Evolutionary conservation across 2,797 vertebrate species (phyloP), one percentile per base, ranked within the genome.

Genomic region (Holocentrus rufus): DNA sequence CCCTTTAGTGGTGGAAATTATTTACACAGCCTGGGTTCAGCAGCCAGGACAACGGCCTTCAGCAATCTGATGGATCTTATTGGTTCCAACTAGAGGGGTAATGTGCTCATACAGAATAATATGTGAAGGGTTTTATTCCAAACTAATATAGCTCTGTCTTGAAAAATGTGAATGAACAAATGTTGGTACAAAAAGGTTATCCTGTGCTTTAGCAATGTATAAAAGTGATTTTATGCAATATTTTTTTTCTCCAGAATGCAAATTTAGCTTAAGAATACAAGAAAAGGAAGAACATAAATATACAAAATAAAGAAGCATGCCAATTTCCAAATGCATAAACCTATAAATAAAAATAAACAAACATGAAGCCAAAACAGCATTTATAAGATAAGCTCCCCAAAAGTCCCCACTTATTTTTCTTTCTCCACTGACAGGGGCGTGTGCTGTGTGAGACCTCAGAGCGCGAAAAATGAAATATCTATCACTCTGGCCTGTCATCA

Each of bases 401-500:
- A 66, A 62, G 56, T 23, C 50, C 44, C 68, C 59, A 61, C 62
- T 82, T 74, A 44, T 50, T 39, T 70, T 54, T 65, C 58, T 62
- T 9, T 58, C 70, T 55, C 17, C 57, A 65, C 31, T 71, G 81
- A 77, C 80, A 63, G 30, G 62, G 59, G 47, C 36, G 65, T 71
- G 63, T 68, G 52, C 72, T 53, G 36, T 27, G 84, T 84, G 77
- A 78, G 69, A 83, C 50, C 79, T 80, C 56, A 66, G 72, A 52
- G 79, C 64, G 79, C 87, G 88, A 90, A 86, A 91, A 90, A 92
- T 87, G 76, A 89, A 85, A 86, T 87, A 90, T 91, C 91, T 77
- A 91, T 92, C 87, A 91, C 74, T 77, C 71, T 65, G 75, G 67
- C 78, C 74, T 87, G 90, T 91, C 93, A 90, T 91, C 92, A 92